These are phyloP conservation scores for Riparia riparia DNA, from an alignment of 2,113 vertebrate genomes.

Conservation along the genomic window DNA sequence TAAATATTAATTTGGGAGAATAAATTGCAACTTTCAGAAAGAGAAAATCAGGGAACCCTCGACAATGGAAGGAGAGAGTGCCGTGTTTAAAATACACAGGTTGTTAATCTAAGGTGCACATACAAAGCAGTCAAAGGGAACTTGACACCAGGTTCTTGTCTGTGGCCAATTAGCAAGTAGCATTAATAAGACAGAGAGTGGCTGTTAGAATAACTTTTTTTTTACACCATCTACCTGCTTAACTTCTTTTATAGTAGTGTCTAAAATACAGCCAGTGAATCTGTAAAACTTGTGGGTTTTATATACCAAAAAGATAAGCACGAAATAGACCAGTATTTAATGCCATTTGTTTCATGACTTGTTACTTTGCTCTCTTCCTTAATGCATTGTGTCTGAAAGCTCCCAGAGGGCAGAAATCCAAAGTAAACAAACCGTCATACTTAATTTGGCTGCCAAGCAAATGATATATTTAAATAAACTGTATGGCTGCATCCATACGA, in stretches of 20 bases:
- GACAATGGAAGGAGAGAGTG: background rate
- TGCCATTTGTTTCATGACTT: background rate
- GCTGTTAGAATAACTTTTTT: background rate
- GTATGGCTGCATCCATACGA: background rate
- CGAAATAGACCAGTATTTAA: background rate
- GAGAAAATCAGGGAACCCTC: background rate
- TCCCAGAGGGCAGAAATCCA: slow-evolving; percentile 2
- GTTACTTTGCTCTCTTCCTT: slow-evolving; percentile 8
- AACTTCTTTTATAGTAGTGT: background rate
- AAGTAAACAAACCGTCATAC: slow-evolving; percentile 41
- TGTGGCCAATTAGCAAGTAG: background rate
- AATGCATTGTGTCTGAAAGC: slow-evolving; percentile 33
- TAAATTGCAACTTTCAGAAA: background rate
- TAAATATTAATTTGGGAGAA: background rate
- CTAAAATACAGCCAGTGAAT: background rate
- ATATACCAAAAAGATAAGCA: background rate
- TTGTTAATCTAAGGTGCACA: background rate
- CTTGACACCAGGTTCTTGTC: background rate
- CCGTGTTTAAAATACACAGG: background rate
- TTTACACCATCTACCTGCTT: background rate
- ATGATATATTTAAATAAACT: background rate
- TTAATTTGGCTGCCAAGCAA: slow-evolving; percentile 25
- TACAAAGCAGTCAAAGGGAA: background rate
- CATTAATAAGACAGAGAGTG: background rate
- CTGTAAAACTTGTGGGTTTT: background rate